phyloP scores from a whole-genome alignment of 2,113 vertebrate species.

The Gymnogyps californianus region DNA sequence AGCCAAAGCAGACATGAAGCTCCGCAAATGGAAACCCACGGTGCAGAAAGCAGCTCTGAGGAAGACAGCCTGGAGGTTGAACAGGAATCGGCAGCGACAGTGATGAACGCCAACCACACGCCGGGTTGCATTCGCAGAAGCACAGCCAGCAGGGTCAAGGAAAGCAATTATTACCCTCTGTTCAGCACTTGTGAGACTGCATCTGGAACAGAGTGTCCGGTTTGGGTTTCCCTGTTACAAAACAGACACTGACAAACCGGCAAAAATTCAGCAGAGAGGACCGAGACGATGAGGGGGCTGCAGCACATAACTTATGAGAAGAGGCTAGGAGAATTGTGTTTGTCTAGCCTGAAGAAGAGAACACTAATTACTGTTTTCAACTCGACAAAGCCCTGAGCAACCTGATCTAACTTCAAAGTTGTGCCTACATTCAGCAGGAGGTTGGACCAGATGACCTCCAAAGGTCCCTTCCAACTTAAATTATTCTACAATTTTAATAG shows the following conservation, averaged over 20 bases:
- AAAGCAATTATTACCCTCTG: not conserved
- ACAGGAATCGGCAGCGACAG: rapidly evolving
- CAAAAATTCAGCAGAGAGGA: not conserved
- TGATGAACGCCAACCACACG: rapidly evolving
- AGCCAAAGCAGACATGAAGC: not conserved
- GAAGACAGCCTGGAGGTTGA: not conserved
- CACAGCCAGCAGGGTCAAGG: not conserved
- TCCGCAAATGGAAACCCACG: rapidly evolving
- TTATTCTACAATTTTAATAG: not conserved
- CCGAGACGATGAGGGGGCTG: not conserved
- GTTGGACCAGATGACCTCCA: not conserved
- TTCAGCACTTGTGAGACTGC: not conserved
- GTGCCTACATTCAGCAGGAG: not conserved
- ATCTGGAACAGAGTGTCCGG: not conserved
- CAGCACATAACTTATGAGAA: not conserved
- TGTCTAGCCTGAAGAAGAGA: not conserved
- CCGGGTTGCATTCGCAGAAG: not conserved
- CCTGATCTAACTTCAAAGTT: not conserved
- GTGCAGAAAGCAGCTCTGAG: not conserved
- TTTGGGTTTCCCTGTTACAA: not conserved
- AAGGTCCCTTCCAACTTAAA: not conserved
- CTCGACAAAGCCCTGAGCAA: not conserved
- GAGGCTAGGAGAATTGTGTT: not conserved
- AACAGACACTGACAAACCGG: not conserved
- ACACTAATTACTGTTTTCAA: not conserved